phyloP scores from a whole-genome alignment of 2,888 invertebrate genomes.

The Lordiphosa andalusiaca region DNA sequence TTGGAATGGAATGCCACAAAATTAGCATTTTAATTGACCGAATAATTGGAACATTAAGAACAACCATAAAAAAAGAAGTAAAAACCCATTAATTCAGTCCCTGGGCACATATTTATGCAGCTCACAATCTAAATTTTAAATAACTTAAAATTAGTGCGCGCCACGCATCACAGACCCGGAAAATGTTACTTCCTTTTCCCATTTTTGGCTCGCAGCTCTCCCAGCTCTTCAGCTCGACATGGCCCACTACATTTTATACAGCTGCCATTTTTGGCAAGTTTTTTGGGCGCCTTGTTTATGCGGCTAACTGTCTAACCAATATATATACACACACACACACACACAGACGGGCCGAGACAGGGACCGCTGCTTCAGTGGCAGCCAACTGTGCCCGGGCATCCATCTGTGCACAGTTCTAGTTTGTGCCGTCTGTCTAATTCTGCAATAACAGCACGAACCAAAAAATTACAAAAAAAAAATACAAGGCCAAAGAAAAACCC shows the following conservation, averaged over 20 bases:
- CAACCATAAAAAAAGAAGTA: neutral
- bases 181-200: slow-evolving; percentile 57
- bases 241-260: slow-evolving; percentile 64
- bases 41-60: neutral
- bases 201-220: slow-evolving; percentile 8
- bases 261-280: slow-evolving; percentile 51
- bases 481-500: neutral
- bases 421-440: slow-evolving; percentile 67
- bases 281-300: slow-evolving; percentile 62
- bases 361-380: slow-evolving; percentile 52
- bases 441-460: slow-evolving; percentile 55
- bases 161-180: slow-evolving; percentile 64
- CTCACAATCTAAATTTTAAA: slow-evolving; percentile 65
- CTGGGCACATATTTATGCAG: slow-evolving; percentile 51
- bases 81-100: slow-evolving; percentile 20
- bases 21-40: slow-evolving; percentile 51
- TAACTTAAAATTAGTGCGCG: slow-evolving; percentile 66
- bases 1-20: slow-evolving; percentile 1
- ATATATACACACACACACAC: slow-evolving; percentile 12
- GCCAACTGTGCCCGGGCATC: slow-evolving; percentile 70
- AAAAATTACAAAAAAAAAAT: neutral
- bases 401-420: slow-evolving; percentile 66
- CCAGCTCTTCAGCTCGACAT: slow-evolving; percentile 59
- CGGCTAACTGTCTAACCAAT: slow-evolving; percentile 59
- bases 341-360: slow-evolving; percentile 21